Conservation (phyloP, 2,888 invertebrate species). For the Rhorus exstirpatorius region DNA sequence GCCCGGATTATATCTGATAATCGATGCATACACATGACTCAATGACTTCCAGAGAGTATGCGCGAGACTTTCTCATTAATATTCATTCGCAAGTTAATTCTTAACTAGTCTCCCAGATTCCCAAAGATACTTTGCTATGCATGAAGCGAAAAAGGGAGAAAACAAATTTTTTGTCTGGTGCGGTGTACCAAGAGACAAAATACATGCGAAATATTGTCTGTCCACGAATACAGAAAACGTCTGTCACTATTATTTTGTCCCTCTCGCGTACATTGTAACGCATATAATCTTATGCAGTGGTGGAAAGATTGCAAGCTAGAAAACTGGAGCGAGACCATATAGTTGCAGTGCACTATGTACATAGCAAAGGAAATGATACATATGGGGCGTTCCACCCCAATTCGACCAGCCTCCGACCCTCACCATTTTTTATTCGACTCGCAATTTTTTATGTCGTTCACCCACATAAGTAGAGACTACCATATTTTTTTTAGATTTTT, state of each 20-base stretch:
- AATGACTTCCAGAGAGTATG: conserved; percentile 21
- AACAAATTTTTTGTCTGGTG: conserved; percentile 1
- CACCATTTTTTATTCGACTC: too few species aligned
- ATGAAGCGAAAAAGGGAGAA: conserved; percentile 30
- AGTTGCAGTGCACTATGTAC: conserved; percentile 12
- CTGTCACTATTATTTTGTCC: background rate
- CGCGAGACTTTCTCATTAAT: conserved; percentile 13
- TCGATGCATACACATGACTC: conserved; percentile 21
- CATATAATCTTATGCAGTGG: too few species aligned
- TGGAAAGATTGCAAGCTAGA: background rate
- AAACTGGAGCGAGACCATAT: background rate
- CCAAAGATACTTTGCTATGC: conserved; percentile 45
- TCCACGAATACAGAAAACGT: conserved; percentile 3
- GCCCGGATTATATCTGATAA: conserved; percentile 29
- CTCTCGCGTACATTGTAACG: too few species aligned
- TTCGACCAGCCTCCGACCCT: too few species aligned
- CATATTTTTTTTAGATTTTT: too few species aligned
- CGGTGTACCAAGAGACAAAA: background rate
- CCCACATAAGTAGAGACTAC: too few species aligned
- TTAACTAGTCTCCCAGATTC: conserved; percentile 30
- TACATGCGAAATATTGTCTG: conserved; percentile 7
- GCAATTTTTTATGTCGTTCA: too few species aligned
- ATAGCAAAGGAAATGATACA: background rate
- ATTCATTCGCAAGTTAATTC: conserved; percentile 53
- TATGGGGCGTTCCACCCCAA: too few species aligned